Base-by-base conservation (phyloP, 2,797 vertebrate genomes). In the Threskiornis aethiopicus region DNA sequence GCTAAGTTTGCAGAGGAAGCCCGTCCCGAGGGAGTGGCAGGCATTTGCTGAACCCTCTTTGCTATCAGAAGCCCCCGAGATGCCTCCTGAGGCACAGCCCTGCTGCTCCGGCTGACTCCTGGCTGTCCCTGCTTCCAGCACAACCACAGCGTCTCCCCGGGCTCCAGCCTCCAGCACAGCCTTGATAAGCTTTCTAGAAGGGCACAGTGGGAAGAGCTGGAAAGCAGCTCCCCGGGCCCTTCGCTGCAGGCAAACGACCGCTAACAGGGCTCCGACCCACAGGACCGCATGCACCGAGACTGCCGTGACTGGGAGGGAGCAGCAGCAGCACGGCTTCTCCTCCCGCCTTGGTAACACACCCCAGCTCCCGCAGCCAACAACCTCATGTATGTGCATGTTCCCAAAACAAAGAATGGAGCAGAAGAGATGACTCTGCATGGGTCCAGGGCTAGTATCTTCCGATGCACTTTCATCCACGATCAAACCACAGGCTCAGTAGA, bases 371-470 rank as follows among this genome's bases (percentile, higher is more conserved):
- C 46, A 71, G 91, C 64, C 89, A 94, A 55, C 46, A 41, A 65
- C 75, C 57, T 90, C 77, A 19, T 3, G 41, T 42, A 62, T 79
- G 84, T 70, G 88, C 77, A 55, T 17, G 52, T 0, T 11, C 51
- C 69, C 89, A 93, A 87, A 90, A 71, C 54, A 96, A 95, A 90
- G 95, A 37, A 94, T 39, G 85, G 80, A 91, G 92, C 79, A 76
- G 86, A 89, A 92, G 80, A 88, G 84, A 65, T 69, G 94, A 69
- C 59, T 76, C 89, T 82, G 80, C 8, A 0, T 51, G 83, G 72
- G 42, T 42, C 91, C 33, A 1, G 69, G 39, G 69, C 80, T 92
- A 96, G 96, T 97, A 97, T 97, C 96, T 97, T 96, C 97, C 95
- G 89, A 96, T 97, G 96, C 91, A 33, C 77, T 88, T 70, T 77